A percentile compares a stretch with the other conserved stretches of the same genome.
These are phyloP conservation scores for Takifugu rubripes DNA, from an alignment of 2,797 vertebrate species.

Conservation along the genomic window DNA sequence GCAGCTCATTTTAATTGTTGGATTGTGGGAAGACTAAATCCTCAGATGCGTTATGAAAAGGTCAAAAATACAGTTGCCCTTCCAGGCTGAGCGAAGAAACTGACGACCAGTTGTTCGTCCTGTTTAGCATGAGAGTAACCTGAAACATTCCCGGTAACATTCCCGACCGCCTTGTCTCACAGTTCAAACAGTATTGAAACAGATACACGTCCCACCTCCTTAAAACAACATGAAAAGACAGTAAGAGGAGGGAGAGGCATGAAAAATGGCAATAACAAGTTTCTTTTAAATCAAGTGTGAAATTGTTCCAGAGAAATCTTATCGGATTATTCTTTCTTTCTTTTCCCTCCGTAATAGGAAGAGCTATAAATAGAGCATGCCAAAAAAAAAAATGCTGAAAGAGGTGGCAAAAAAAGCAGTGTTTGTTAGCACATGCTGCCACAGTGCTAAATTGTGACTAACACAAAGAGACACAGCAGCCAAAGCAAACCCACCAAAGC, in stretches of 20 bases:
- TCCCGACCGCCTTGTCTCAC: neutral
- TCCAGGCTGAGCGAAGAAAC: neutral
- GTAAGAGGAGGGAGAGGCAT: slow-evolving; percentile 24
- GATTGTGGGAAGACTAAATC: no score
- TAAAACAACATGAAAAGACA: slow-evolving; percentile 27
- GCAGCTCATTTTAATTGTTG: no score
- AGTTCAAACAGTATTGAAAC: slow-evolving; percentile 30
- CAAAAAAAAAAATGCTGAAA: slow-evolving; percentile 16
- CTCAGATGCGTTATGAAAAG: no score
- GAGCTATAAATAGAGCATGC: slow-evolving; percentile 61
- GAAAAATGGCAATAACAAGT: slow-evolving; percentile 54
- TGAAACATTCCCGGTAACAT: slow-evolving; percentile 39
- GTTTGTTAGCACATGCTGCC: slow-evolving; percentile 38
- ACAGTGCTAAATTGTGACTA: slow-evolving; percentile 32
- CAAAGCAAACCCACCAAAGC: slow-evolving; percentile 24
- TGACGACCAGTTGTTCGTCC: slow-evolving; percentile 1
- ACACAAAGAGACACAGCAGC: slow-evolving; percentile 34
- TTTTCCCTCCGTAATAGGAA: slow-evolving; percentile 56
- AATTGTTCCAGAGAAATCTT: slow-evolving; percentile 68
- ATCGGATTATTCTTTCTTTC: slow-evolving; percentile 58
- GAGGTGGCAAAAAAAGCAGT: slow-evolving; percentile 40
- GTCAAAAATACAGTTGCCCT: no score
- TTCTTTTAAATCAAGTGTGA: slow-evolving; percentile 66
- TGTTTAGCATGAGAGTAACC: slow-evolving; percentile 39
- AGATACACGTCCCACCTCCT: slow-evolving; percentile 10